Conservation (phyloP, 2,888 invertebrate species). For the Leucophenga montana region DNA sequence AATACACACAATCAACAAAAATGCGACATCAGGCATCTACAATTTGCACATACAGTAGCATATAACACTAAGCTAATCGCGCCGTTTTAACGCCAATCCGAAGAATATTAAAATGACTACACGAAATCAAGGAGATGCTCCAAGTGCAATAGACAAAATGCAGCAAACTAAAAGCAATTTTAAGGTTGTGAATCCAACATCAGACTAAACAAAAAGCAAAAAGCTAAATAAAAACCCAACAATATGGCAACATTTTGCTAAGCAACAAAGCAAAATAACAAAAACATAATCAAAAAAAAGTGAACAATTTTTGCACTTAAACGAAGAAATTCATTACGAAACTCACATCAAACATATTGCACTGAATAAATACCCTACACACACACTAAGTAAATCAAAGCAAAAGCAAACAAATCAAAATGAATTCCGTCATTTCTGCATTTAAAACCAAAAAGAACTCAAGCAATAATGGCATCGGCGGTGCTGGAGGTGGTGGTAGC, state of each 20-base stretch:
- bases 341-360: not conserved
- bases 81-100: not conserved
- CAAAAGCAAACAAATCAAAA: slow-evolving; percentile 56
- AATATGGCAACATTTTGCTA: not conserved
- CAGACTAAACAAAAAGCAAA: slow-evolving; percentile 1
- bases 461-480: slow-evolving; percentile 40
- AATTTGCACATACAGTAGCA: too few species aligned
- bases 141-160: not conserved
- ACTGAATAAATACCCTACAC: not conserved
- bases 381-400: slow-evolving; percentile 6
- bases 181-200: slow-evolving; percentile 11
- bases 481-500: slow-evolving; percentile 28
- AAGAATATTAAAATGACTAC: not conserved
- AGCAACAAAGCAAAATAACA: not conserved
- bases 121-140: not conserved
- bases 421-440: slow-evolving; percentile 74
- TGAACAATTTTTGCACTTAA: not conserved
- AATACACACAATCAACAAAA: not conserved
- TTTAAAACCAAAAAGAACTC: slow-evolving; percentile 70
- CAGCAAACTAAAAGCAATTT: slow-evolving; percentile 10
- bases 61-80: too few species aligned
- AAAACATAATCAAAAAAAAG: not conserved
- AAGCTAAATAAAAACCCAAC: not conserved
- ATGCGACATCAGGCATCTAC: slow-evolving; percentile 1
- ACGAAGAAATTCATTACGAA: not conserved